A percentile compares a stretch with the other conserved stretches of the same genome.
Evolutionary conservation across 2,797 vertebrate species (phyloP).

Genomic region (Microhierax caerulescens): DNA sequence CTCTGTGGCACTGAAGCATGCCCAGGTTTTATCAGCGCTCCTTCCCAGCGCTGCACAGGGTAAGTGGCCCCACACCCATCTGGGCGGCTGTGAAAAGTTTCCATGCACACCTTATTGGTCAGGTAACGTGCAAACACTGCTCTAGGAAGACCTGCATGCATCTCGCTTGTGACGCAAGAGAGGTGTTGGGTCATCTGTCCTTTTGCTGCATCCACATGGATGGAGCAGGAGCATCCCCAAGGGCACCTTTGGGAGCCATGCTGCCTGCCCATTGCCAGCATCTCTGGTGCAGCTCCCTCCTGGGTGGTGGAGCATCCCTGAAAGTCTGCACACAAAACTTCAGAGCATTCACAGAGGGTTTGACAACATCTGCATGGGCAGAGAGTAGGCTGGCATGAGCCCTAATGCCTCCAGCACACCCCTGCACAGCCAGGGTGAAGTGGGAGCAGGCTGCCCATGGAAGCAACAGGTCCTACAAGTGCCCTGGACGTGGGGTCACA

Average conservation of each 20-base stretch:
- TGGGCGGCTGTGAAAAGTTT: not conserved
- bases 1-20: not conserved
- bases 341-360: no score
- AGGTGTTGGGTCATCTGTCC: not conserved
- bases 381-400: not conserved
- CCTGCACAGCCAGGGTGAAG: not conserved
- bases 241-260: no score
- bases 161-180: not conserved
- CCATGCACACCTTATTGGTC: not conserved
- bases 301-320: not conserved
- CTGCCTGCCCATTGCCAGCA: not conserved
- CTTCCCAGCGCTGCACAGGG: not conserved
- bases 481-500: not conserved
- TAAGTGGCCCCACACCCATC: not conserved
- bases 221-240: not conserved
- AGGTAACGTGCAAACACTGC: fast-evolving
- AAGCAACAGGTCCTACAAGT: not conserved
- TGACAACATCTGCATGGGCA: not conserved
- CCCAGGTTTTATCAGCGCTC: not conserved
- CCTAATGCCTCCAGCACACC: not conserved
- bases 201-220: not conserved
- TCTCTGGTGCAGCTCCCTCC: not conserved
- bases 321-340: not conserved
- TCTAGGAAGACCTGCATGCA: not conserved
- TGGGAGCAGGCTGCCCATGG: not conserved